Evolutionary conservation across 2,113 vertebrate genomes (phyloP), one percentile per base, ranked within the genome.

Genomic region (Grammomys surdaster): DNA sequence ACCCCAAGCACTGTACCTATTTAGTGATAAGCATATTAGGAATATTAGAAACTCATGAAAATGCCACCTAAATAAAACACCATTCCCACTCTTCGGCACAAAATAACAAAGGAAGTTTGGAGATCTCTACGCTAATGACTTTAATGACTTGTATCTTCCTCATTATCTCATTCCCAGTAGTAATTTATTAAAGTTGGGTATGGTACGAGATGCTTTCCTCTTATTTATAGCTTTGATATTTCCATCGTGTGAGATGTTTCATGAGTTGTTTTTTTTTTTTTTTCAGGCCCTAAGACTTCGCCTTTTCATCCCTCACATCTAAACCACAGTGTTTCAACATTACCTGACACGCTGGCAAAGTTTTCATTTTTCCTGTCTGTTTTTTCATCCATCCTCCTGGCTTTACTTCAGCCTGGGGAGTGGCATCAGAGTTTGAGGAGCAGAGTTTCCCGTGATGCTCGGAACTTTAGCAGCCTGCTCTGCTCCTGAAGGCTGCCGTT

Each of bases 401-500:
- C 67, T 89, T 81, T n/a, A 65, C 63, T 88, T 80, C 8, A 86
- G 95, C 56, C 87, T 94, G 67, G 26, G n/a, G n/a, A 95, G n/a
- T 40, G 72, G 24, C 46, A 93, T 33, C 31, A 46, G 77, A 70
- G 33, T 94, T 40, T 93, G 56, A 87, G 84, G 81, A 96, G 65
- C 56, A 87, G 48, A 91, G 87, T 92, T 96, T 97, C 95, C 92
- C 4, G 3, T 93, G 92, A 84, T 95, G 69, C n/a, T 43, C 13
- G 9, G 85, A 63, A 93, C 48, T 67, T 95, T 92, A 78, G 75
- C 96, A 93, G 92, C 77, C 81, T 91, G 82, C 19, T 91, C 43
- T 93, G 48, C 43, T 93, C 88, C 85, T 92, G 33, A 94, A 82
- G 77, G 77, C 96, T 94, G 90, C 93, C 87, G 88, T 97, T 97